Conservation (phyloP, 2,888 invertebrate genomes). For the Drosophila barbarae region DNA sequence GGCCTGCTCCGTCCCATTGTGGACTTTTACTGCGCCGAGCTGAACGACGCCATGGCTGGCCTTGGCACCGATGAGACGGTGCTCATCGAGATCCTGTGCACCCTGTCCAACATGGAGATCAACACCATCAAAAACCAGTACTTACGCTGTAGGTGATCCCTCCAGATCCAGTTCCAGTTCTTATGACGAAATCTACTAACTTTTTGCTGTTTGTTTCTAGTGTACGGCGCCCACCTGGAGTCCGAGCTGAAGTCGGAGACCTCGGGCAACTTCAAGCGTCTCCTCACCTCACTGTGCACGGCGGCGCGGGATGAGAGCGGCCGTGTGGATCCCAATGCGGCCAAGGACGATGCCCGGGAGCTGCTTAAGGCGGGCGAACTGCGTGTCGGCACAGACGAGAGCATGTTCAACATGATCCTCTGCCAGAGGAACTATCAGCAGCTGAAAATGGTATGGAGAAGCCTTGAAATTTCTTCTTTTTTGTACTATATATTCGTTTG, state of each 20-base stretch:
- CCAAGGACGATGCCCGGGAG: conserved; percentile 90
- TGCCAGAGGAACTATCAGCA: conserved; percentile 88
- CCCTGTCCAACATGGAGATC: conserved; percentile 91
- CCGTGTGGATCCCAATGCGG: conserved; percentile 85
- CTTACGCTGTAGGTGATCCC: conserved; percentile 83
- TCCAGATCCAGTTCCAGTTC: too few species aligned
- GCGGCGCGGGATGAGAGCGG: conserved; percentile 87
- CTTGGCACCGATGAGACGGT: conserved; percentile 91
- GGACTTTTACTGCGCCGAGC: conserved; percentile 88
- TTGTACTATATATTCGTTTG: not conserved
- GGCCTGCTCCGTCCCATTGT: conserved; percentile 92
- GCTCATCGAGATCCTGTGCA: conserved; percentile 93
- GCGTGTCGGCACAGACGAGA: conserved; percentile 90
- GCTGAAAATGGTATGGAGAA: conserved; percentile 71
- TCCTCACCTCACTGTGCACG: conserved; percentile 91
- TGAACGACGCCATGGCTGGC: conserved; percentile 91
- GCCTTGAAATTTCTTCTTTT: too few species aligned
- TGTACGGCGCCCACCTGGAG: conserved; percentile 89
- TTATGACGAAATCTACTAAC: not conserved
- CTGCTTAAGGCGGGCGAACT: conserved; percentile 87
- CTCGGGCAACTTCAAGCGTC: conserved; percentile 93
- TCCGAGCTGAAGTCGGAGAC: conserved; percentile 92
- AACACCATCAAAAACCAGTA: conserved; percentile 89
- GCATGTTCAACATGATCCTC: conserved; percentile 90
- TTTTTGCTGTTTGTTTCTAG: conserved; percentile 79